A percentile compares a stretch with the other conserved stretches of the same genome.
phyloP scores from a whole-genome alignment of 1,140 invertebrate genomes.

The Drosophila nebulosa region DNA sequence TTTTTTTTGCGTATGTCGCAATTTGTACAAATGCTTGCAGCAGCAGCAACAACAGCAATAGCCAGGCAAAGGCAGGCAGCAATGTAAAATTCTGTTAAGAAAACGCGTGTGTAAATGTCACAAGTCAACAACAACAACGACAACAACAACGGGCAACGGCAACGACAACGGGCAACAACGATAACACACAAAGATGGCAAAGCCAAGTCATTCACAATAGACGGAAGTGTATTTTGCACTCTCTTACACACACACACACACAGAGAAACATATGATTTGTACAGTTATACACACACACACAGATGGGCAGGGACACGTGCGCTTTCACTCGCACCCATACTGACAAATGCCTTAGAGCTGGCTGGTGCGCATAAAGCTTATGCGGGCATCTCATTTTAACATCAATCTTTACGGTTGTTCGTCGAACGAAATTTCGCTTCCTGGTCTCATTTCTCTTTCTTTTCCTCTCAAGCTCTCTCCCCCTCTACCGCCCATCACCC shows the following conservation, averaged over 20 bases:
- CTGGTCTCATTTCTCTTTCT: conserved; percentile 41
- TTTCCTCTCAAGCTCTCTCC: background rate
- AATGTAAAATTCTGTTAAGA: conserved; percentile 35
- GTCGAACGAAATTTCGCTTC: conserved; percentile 54
- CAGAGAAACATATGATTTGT: background rate
- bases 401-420: conserved; percentile 72
- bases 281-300: conserved; percentile 6
- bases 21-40: conserved; percentile 28
- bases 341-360: background rate
- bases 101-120: conserved; percentile 52
- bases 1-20: conserved; percentile 45
- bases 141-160: conserved; percentile 55
- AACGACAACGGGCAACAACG: conserved; percentile 61
- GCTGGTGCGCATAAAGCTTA: conserved; percentile 36
- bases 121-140: conserved; percentile 59
- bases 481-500: background rate
- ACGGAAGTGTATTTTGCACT: conserved; percentile 67
- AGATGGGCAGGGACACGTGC: conserved; percentile 55
- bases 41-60: no score
- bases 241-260: conserved; percentile 18
- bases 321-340: conserved; percentile 59
- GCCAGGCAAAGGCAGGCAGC: no score
- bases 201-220: conserved; percentile 64
- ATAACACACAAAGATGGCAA: conserved; percentile 55
- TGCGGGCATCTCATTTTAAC: conserved; percentile 62